Conservation (phyloP, 2,797 vertebrate species). For the Ataeniobius toweri region DNA sequence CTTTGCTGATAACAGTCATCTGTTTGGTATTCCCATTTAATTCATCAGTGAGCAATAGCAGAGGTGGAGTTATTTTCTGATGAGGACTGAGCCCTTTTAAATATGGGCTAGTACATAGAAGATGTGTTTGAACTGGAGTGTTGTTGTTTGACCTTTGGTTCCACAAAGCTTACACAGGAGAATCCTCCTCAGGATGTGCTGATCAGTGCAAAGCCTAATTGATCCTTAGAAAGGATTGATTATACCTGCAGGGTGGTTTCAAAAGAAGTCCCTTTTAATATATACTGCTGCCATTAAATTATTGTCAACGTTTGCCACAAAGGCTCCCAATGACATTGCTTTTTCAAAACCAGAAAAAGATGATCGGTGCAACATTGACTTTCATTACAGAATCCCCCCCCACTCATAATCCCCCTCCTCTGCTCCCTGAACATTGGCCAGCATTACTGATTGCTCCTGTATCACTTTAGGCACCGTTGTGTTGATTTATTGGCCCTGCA, state of each 20-base stretch:
- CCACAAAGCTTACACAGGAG: slow-evolving; percentile 55
- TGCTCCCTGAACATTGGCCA: slow-evolving; percentile 63
- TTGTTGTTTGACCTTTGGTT: slow-evolving; percentile 65
- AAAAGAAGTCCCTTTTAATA: slow-evolving; percentile 32
- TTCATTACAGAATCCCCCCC: slow-evolving; percentile 32
- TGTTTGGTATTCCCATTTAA: slow-evolving; percentile 17
- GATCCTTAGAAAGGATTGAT: slow-evolving; percentile 60
- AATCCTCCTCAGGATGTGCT: slow-evolving; percentile 57
- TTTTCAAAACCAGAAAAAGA: slow-evolving; percentile 42
- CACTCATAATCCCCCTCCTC: slow-evolving; percentile 2
- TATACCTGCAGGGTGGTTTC: slow-evolving; percentile 30
- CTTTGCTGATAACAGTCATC: background rate
- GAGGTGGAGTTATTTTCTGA: slow-evolving; percentile 32
- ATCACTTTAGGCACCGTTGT: slow-evolving; percentile 72
- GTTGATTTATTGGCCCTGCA: slow-evolving; percentile 79
- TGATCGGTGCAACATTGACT: slow-evolving; percentile 62
- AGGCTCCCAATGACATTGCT: slow-evolving; percentile 8
- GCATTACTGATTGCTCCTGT: slow-evolving; percentile 69
- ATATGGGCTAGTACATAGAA: slow-evolving; percentile 27
- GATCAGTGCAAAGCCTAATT: slow-evolving; percentile 63
- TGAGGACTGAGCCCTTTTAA: slow-evolving; percentile 48
- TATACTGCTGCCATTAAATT: slow-evolving; percentile 5
- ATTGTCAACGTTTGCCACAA: slow-evolving; percentile 10
- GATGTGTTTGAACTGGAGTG: slow-evolving; percentile 30
- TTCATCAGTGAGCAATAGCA: slow-evolving; percentile 53